A percentile compares a stretch with the other conserved stretches of the same genome.
phyloP scores from a whole-genome alignment of 2,113 vertebrate species.

The Rhinichthys klamathensis region DNA sequence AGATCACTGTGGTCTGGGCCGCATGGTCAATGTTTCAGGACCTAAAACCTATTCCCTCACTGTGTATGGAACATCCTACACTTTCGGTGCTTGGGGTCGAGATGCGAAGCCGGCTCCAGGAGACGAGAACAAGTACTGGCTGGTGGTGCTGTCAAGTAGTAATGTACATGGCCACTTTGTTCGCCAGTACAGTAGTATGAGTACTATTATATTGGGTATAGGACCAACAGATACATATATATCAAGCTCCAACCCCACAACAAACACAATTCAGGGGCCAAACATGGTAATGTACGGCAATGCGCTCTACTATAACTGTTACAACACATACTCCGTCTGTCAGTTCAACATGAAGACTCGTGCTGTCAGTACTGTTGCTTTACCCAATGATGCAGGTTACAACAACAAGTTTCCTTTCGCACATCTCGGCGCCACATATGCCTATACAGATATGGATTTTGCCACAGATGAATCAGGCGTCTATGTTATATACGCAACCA shows the following conservation, averaged over 20 bases:
- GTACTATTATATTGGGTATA: slow-evolving; percentile 65
- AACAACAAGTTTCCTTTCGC: slow-evolving; percentile 76
- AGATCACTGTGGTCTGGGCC: slow-evolving; percentile 65
- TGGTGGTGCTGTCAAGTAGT: slow-evolving; percentile 67
- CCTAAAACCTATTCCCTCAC: slow-evolving; percentile 65
- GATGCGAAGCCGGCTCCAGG: slow-evolving; percentile 72
- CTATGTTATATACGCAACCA: slow-evolving; percentile 73
- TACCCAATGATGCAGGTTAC: slow-evolving; percentile 70
- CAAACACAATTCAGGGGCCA: slow-evolving; percentile 77
- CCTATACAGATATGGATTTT: slow-evolving; percentile 73
- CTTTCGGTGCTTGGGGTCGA: slow-evolving; percentile 75
- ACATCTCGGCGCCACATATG: slow-evolving; percentile 65
- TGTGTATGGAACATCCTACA: slow-evolving; percentile 67
- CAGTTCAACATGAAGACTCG: slow-evolving; percentile 70
- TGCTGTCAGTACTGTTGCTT: slow-evolving; percentile 50
- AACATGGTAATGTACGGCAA: slow-evolving; percentile 69
- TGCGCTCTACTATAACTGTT: slow-evolving; percentile 75
- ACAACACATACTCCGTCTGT: slow-evolving; percentile 69
- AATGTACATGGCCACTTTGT: slow-evolving; percentile 65
- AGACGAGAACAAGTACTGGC: slow-evolving; percentile 74
- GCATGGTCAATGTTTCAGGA: slow-evolving; percentile 60
- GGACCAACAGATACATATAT: slow-evolving; percentile 64
- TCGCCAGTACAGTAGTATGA: slow-evolving; percentile 69
- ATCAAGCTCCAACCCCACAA: slow-evolving; percentile 67
- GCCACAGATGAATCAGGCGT: slow-evolving; percentile 74